Base-by-base conservation (phyloP, 2,888 invertebrate species). In the Drosophila suboccidentalis region DNA sequence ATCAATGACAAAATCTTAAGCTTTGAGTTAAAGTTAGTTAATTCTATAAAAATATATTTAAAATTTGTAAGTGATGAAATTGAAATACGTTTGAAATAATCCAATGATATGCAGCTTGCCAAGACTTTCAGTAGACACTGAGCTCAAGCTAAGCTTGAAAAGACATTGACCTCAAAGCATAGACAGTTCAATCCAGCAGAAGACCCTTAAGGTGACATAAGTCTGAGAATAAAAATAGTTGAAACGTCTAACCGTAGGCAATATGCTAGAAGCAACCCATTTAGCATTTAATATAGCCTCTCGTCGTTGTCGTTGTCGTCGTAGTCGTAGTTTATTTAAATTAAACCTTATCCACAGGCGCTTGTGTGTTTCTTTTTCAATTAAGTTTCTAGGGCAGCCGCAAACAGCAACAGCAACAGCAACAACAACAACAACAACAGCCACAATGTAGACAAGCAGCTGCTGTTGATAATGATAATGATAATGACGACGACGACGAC, bases 301-400 rank as follows among this genome's bases (percentile, higher is more conserved):
- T 55, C n/a, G 22, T 53, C 19, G 36, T 51, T n/a, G 13, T 10
- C 8, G 22, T 53, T 15, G 36, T 51, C 11, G 13, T 10, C 8
- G 15, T 47, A 36, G 54, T 46, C 62, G 88, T 75, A 85, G 88
- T 82, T 84, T 87, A 85, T 89, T 84, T 87, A 87, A 89, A 84
- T 75, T 87, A 89, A 84, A 85, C 82, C 90, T 73, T 84, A 73
- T 75, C 61, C 68, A 62, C 62, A 59, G 47, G 36, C 62, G 43
- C 57, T 72, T 55, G 69, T 51, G 39, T 62, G 55, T 70, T 66
- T 87, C 80, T 84, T 90, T 86, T 90, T 83, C 87, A 86, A 86
- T 86, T 90, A 90, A 90, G 76, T 86, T 86, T 86, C 78, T 84
- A 72, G 90, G 84, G 65, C 78, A 89, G 71, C 84, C 84, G 49